Evolutionary conservation across 1,140 invertebrate genomes (phyloP).

Genomic region (Apolygus lucorum): DNA sequence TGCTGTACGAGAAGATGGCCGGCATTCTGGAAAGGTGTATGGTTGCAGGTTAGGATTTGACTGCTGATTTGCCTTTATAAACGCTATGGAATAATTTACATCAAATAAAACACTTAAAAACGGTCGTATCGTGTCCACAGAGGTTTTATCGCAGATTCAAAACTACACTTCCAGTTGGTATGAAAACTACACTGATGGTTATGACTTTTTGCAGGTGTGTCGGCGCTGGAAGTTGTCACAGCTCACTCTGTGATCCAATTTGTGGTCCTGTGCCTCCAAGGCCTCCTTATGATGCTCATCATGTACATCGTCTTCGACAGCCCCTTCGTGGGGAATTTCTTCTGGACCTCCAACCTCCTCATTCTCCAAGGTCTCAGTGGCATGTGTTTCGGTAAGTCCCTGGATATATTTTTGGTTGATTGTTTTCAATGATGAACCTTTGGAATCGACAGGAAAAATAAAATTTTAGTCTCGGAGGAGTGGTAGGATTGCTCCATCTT

Average conservation of each 20-base stretch:
- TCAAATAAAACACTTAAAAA: no score
- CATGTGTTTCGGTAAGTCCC: conserved; percentile 46
- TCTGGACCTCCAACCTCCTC: conserved; percentile 43
- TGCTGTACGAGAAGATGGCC: conserved; percentile 36
- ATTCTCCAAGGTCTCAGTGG: conserved; percentile 48
- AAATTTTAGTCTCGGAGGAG: not conserved
- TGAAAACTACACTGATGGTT: no score
- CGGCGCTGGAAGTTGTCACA: conserved; percentile 70
- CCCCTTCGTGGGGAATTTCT: conserved; percentile 43
- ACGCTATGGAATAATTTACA: no score
- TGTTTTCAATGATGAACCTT: no score
- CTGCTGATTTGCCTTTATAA: no score
- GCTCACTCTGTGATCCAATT: conserved; percentile 80
- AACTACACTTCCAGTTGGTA: no score
- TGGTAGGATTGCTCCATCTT: no score
- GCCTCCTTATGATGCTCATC: conserved; percentile 59
- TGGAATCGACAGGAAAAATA: no score
- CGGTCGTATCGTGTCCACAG: no score
- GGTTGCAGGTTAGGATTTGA: conserved; percentile 35
- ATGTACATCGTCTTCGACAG: conserved; percentile 50
- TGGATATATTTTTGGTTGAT: no score
- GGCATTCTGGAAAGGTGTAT: conserved; percentile 37
- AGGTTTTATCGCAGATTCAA: no score
- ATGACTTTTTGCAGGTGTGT: conserved; percentile 55
- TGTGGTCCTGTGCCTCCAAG: conserved; percentile 74